Evolutionary conservation across 2,888 invertebrate genomes (phyloP).

Genomic region (Drosophila bunnanda): DNA sequence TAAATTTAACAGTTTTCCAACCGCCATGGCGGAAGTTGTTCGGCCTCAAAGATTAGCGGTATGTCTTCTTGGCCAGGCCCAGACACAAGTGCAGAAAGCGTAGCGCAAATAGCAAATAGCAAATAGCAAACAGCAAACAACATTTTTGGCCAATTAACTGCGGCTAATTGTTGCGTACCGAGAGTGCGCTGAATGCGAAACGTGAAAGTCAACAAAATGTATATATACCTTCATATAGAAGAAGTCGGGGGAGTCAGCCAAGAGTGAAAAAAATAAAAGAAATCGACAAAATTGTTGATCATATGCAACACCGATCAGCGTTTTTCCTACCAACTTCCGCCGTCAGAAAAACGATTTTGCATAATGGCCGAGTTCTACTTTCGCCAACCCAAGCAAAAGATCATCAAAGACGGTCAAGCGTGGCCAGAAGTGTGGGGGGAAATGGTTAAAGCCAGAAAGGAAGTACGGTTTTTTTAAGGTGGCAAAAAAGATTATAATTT

Average conservation of each 20-base stretch:
- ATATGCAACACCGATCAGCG: slow-evolving; percentile 59
- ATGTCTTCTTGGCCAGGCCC: slow-evolving; percentile 36
- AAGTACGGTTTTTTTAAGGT: slow-evolving; percentile 9
- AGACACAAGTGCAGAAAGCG: slow-evolving; percentile 74
- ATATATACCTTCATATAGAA: slow-evolving; percentile 9
- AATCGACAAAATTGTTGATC: slow-evolving; percentile 39
- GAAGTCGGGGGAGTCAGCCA: slow-evolving; percentile 35
- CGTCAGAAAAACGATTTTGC: slow-evolving; percentile 57
- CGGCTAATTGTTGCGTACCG: slow-evolving; percentile 76
- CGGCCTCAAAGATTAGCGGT: slow-evolving; percentile 66
- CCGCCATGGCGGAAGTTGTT: slow-evolving; percentile 64
- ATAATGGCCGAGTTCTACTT: slow-evolving; percentile 71
- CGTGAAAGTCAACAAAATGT: slow-evolving; percentile 65
- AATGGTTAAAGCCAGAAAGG: slow-evolving; percentile 5
- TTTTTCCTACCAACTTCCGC: slow-evolving; percentile 69
- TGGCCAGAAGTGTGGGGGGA: slow-evolving; percentile 4
- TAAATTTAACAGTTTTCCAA: slow-evolving; percentile 61
- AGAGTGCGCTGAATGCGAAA: slow-evolving; percentile 45
- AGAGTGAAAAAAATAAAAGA: slow-evolving; percentile 9
- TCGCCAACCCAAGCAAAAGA: slow-evolving; percentile 60
- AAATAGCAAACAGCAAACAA: slow-evolving; percentile 47
- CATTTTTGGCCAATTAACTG: slow-evolving; percentile 77
- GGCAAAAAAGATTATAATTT: neutral
- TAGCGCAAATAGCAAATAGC: slow-evolving; percentile 60
- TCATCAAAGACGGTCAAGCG: slow-evolving; percentile 48